Evolutionary conservation across 1,140 invertebrate genomes (phyloP), one percentile per base, ranked within the genome.

Genomic region (Philotrypesis tridentata): DNA sequence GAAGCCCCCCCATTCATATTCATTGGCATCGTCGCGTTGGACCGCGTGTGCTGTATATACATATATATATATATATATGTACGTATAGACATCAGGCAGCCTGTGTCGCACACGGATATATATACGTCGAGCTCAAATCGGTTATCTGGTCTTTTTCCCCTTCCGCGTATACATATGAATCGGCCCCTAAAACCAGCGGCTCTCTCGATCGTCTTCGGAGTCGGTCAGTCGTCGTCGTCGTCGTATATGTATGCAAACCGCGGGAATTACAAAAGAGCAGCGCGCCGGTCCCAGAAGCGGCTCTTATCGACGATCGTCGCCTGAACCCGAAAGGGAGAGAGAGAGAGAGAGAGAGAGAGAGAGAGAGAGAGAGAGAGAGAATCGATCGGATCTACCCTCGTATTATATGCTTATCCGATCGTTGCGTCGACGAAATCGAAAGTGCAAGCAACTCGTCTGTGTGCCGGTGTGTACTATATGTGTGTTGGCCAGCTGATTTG

Each of bases 1-100:
- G 86, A 86, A 89, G 21, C 37, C 25, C 37, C 84, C 86, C 86
- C 87, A 90, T 90, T 90, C 88, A 90, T 91, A 92, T 92, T 91
- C 89, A 90, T 91, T 89, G 89, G 87, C 85, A 87, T 88, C 84
- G 84, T 37, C 4, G 3, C 33, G 33, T 37, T 37, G 87, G 86
- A 87, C 86, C 88, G 86, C 84, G 82, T 84, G 84, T 71, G 77
- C 3, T 70, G 29, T 48, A 79, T 31, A 29, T 29, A 31, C 12
- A 12, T 29, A 29, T 14, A 67, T 29, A 61, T 25, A 25, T 63
- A 43, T 4, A 8, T 9, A 9, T 40, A 43, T 43, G n/a, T n/a
- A n/a, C n/a, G n/a, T n/a, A n/a, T n/a, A n/a, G n/a, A n/a, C n/a
- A n/a, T n/a, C n/a, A n/a, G n/a, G n/a, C n/a, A n/a, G n/a, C n/a